Evolutionary conservation across 2,888 invertebrate species (phyloP), one percentile per base, ranked within the genome.

Genomic region (Pharmacophagus antenor): DNA sequence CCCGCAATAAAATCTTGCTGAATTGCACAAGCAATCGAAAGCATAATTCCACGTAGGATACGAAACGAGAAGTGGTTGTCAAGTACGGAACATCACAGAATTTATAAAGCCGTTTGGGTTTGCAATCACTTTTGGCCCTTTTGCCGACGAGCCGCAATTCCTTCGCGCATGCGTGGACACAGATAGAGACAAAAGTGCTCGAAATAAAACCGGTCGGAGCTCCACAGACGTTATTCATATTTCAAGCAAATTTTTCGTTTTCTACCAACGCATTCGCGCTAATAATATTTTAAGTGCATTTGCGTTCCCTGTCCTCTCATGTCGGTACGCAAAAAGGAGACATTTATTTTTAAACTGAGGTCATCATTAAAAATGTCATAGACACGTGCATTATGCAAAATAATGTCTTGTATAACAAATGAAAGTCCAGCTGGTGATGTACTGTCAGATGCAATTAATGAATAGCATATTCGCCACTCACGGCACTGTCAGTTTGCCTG

Each of bases 401-500:
- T 67, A 63, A 58, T 66, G 50, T 76, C 74, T 85, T 85, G 83
- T 84, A 79, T 83, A 86, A 86, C 80, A 83, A 79, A 84, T 79
- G 85, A 88, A 87, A 88, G 86, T 83, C 70, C 76, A 73, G 77
- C 81, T 73, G 76, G 74, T 73, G 75, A 77, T 70, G 66, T 68
- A 76, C 71, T 73, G 79, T 82, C 78, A 72, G 77, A 72, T 78
- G 74, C 80, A 82, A 84, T 84, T 84, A 87, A 82, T 81, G 79
- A 79, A 80, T 74, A 74, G 70, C 72, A 71, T 80, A 80, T 82
- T 79, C 73, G 76, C 73, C 77, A 79, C 77, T 82, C 76, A 75
- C 66, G 68, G 66, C 67, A 66, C 75, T 77, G 79, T 79, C 80
- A 78, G 68, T 73, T 70, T 67, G 67, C 61, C 68, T 70, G 66